Percentiles rank a stretch among this genome's conserved stretches.
Conservation (phyloP, 2,113 vertebrate genomes). For the Cyphomyrus plagiostoma region DNA sequence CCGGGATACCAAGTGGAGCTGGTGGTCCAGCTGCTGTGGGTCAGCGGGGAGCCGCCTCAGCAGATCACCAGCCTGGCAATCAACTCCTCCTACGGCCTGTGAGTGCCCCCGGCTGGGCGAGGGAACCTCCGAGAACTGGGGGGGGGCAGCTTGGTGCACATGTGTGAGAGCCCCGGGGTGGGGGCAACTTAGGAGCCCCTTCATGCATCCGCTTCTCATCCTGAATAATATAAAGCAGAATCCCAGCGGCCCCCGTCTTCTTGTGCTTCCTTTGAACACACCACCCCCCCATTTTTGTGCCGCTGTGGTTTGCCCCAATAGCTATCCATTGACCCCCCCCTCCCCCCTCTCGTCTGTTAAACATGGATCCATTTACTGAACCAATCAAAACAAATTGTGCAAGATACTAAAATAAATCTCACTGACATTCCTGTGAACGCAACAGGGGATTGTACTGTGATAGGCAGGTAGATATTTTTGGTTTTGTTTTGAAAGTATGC, state of each 20-base stretch:
- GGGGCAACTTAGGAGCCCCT: neutral
- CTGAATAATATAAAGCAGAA: neutral
- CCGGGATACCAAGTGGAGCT: slow-evolving; percentile 91
- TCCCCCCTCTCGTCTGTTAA: neutral
- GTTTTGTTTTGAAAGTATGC: neutral
- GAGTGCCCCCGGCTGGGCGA: slow-evolving; percentile 48
- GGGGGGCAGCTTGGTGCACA: neutral
- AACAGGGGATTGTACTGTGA: neutral
- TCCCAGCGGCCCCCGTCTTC: neutral
- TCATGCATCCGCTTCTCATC: neutral
- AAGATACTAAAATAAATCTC: neutral
- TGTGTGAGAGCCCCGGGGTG: neutral
- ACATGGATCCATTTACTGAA: neutral
- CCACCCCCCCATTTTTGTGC: neutral
- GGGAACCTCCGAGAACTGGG: neutral
- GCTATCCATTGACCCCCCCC: neutral
- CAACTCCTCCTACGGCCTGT: slow-evolving; percentile 94
- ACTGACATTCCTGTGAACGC: neutral
- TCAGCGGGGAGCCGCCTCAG: slow-evolving; percentile 94
- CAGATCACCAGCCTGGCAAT: slow-evolving; percentile 90
- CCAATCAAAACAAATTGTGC: neutral
- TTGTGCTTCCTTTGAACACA: neutral
- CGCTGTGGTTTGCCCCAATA: neutral
- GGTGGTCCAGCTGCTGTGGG: slow-evolving; percentile 93
- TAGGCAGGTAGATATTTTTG: neutral